Evolutionary conservation across 2,888 invertebrate genomes (phyloP), one percentile per base, ranked within the genome.

Genomic region (Drosophila meridionalis): DNA sequence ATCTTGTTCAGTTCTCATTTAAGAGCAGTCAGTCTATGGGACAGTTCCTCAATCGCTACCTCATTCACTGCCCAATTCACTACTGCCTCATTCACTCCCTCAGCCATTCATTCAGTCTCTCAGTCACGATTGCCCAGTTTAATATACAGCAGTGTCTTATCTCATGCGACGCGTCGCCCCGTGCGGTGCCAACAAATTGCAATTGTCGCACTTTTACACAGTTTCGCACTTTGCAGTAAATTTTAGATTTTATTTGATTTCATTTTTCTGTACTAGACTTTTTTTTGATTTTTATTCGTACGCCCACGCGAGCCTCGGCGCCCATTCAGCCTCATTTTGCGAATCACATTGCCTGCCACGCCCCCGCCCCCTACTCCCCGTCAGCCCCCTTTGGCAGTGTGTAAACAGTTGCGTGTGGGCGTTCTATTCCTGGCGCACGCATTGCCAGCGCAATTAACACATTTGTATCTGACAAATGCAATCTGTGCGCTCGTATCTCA

Each of bases 381-480:
- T 20, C 6, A 2, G 8, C 26, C n/a, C 38, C 43, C 28, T 32
- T 55, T 42, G 65, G 45, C 62, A 26, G 20, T 36, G 65, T 42
- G 64, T 76, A 76, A 86, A 83, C 87, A 66, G 59, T 72, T 83
- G 85, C 87, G 85, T 83, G 85, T 90, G 85, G 85, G 90, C 82
- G 89, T 80, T 90, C 90, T 85, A 90, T 85, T 90, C 90, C 89
- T 85, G 90, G 87, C 73, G 57, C 84, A 89, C 84, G 87, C 90
- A 89, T 63, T 40, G 80, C 58, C 82, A 78, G 65, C 68, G 88
- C 90, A 85, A 85, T 85, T 85, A 85, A 85, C 85, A 85, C 85
- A 90, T 86, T 90, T 86, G 90, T 89, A 90, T 86, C 85, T 86
- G 85, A 90, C 85, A 90, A 90, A 89, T 87, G 89, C 76, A 84